A percentile compares a stretch with the other conserved stretches of the same genome.
Evolutionary conservation across 2,888 invertebrate species (phyloP).

Genomic region (Sphaeridia pumilis): DNA sequence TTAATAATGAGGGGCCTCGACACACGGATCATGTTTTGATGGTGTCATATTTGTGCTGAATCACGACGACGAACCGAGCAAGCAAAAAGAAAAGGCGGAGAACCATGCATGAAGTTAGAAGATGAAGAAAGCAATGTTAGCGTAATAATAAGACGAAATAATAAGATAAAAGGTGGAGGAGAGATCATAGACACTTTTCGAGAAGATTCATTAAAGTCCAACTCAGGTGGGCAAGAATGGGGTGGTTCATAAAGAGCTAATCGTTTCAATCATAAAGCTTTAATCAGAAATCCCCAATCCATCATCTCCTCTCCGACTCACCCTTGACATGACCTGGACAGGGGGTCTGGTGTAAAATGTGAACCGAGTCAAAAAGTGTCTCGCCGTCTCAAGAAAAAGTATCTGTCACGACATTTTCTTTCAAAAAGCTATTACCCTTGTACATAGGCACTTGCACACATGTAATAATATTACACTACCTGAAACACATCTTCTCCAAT

Average conservation of each 20-base stretch:
- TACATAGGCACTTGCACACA: no score
- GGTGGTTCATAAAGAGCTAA: constrained; percentile 27
- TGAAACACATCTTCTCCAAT: constrained; percentile 10
- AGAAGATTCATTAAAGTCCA: constrained; percentile 27
- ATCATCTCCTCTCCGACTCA: constrained; percentile 28
- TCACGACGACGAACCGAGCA: constrained; percentile 18
- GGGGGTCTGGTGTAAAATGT: constrained; percentile 26
- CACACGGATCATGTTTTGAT: no score
- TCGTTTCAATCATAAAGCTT: constrained; percentile 31
- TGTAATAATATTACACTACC: no score
- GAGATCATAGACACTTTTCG: constrained; percentile 12
- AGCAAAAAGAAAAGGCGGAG: neutral
- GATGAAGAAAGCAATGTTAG: neutral
- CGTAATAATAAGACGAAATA: neutral
- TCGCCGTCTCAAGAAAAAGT: constrained; percentile 11
- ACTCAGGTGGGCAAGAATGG: constrained; percentile 26
- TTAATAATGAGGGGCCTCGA: no score
- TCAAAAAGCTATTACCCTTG: no score
- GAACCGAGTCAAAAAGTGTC: constrained; percentile 12
- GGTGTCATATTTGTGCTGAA: constrained; percentile 19
- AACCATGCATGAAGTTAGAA: constrained; percentile 13
- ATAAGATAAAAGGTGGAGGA: neutral
- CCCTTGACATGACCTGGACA: constrained; percentile 27
- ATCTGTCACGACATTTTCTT: constrained; percentile 27
- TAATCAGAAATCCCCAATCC: constrained; percentile 32